A percentile compares a stretch with the other conserved stretches of the same genome.
phyloP scores from a whole-genome alignment of 2,888 invertebrate genomes.

The Ptychoptera albimana region DNA sequence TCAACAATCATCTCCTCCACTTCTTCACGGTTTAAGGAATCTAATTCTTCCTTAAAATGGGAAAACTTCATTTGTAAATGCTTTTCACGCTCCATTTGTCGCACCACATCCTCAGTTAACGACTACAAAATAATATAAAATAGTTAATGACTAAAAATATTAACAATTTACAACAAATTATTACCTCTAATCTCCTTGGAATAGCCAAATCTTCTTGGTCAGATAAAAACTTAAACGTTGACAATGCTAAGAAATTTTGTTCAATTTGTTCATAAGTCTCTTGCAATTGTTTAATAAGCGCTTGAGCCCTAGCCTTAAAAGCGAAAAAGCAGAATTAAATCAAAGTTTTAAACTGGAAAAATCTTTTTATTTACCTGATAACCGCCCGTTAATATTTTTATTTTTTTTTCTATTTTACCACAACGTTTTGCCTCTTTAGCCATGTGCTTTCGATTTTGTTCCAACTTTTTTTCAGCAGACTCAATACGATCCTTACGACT shows the following conservation, averaged over 20 bases:
- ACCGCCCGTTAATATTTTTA: conserved; percentile 87
- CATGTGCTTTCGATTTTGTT: conserved; percentile 92
- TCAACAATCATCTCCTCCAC: background rate
- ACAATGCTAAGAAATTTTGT: conserved; percentile 72
- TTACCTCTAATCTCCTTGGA: conserved; percentile 73
- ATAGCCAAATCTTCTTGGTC: conserved; percentile 82
- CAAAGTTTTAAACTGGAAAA: conserved; percentile 1
- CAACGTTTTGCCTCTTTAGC: conserved; percentile 91
- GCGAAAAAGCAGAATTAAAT: conserved; percentile 15
- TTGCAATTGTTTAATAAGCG: conserved; percentile 71
- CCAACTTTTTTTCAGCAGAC: conserved; percentile 79
- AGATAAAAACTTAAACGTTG: conserved; percentile 79
- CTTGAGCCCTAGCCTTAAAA: conserved; percentile 49
- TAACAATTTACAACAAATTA: conserved; percentile 1
- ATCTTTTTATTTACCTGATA: conserved; percentile 44
- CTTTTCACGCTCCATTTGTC: conserved; percentile 84
- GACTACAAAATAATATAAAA: conserved; percentile 37
- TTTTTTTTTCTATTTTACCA: conserved; percentile 93
- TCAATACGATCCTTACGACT: conserved; percentile 93
- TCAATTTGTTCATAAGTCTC: conserved; percentile 83
- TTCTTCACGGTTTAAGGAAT: conserved; percentile 23
- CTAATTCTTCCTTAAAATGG: conserved; percentile 49
- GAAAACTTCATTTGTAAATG: conserved; percentile 71
- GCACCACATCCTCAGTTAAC: conserved; percentile 77
- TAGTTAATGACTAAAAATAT: conserved; percentile 1